A percentile compares a stretch with the other conserved stretches of the same genome.
Evolutionary conservation across 30 jellyfish, hydroid and myxozoan species (phyloP).

Genomic region (Haliclystus octoradiatus): DNA sequence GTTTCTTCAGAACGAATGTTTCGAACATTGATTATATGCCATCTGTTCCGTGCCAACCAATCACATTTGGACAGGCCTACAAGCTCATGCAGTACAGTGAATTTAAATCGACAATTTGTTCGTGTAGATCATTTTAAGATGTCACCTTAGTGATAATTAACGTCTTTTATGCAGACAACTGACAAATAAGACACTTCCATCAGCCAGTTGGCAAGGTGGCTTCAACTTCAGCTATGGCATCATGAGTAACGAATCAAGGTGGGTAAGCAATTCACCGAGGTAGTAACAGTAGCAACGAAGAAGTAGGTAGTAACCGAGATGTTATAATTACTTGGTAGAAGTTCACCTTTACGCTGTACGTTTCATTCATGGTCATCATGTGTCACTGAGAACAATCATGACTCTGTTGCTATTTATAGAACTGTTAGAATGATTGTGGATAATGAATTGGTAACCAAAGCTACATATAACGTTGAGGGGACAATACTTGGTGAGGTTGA

Average conservation of each 20-base stretch:
- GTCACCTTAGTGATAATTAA: neutral
- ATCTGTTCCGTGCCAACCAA: conserved; percentile 86
- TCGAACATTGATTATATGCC: conserved; percentile 45
- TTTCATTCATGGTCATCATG: neutral
- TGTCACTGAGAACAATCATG: no score
- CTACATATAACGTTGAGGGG: conserved; percentile 81
- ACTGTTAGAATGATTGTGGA: conserved; percentile 35
- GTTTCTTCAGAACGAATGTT: conserved; percentile 50
- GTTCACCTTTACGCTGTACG: neutral
- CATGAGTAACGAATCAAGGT: conserved; percentile 9
- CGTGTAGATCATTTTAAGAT: no score
- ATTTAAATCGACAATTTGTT: no score
- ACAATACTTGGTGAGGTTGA: conserved; percentile 67
- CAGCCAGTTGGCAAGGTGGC: conserved; percentile 56
- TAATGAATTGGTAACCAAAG: conserved; percentile 56
- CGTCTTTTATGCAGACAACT: conserved; percentile 9
- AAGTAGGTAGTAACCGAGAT: neutral
- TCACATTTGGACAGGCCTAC: conserved; percentile 55
- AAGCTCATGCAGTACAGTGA: conserved; percentile 59
- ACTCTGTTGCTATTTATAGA: no score
- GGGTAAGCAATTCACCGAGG: neutral
- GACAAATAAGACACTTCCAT: conserved; percentile 33
- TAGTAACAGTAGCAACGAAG: neutral
- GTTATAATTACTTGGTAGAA: neutral
- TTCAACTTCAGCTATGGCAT: conserved; percentile 32